phyloP scores from a whole-genome alignment of 2,888 invertebrate genomes.

The Endotricha flammealis region DNA sequence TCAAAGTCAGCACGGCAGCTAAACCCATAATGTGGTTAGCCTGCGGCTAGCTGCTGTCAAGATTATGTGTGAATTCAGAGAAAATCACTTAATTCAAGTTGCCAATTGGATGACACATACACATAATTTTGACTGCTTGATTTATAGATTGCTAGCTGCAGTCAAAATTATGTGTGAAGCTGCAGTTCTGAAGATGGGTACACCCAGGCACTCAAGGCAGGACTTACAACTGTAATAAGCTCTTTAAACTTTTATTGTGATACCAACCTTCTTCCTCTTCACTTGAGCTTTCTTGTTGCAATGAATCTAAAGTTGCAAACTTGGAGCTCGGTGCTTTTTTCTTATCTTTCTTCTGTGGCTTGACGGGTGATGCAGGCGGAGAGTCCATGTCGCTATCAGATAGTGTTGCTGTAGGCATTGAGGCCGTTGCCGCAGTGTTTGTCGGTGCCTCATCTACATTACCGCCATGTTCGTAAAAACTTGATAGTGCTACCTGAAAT shows the following conservation, averaged over 20 bases:
- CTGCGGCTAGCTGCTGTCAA: no score
- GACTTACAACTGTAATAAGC: no score
- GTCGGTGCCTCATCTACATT: slow-evolving; percentile 67
- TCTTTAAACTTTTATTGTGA: slow-evolving; percentile 8
- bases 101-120: no score
- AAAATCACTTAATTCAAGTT: no score
- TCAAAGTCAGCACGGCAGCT: no score
- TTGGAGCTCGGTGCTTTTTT: slow-evolving; percentile 60
- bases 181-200: no score
- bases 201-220: no score
- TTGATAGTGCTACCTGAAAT: slow-evolving; percentile 85
- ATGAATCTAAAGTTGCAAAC: slow-evolving; percentile 79
- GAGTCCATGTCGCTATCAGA: slow-evolving; percentile 67
- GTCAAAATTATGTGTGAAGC: no score
- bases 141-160: no score
- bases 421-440: slow-evolving; percentile 36
- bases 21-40: no score
- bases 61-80: no score
- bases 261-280: slow-evolving; percentile 80
- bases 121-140: no score
- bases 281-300: slow-evolving; percentile 77
- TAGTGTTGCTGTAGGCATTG: slow-evolving; percentile 34
- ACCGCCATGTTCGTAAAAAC: slow-evolving; percentile 87
- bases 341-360: slow-evolving; percentile 52
- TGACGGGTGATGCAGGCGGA: slow-evolving; percentile 50